Base-by-base conservation (phyloP, 92 coral and sea anemone species). In the Epizoanthus ramosus region DNA sequence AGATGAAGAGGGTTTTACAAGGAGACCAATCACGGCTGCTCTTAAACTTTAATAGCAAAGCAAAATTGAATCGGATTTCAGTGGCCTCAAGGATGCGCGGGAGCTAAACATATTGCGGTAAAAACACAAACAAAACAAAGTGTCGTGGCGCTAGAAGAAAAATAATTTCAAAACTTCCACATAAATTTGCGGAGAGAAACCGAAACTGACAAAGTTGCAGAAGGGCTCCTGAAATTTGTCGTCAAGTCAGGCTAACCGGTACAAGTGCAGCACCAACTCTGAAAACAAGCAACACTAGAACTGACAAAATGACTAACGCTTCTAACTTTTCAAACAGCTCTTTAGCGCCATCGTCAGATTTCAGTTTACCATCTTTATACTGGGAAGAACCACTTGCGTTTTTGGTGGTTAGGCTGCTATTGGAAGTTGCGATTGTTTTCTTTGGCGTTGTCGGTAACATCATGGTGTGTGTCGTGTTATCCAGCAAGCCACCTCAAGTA, bases 331-430 rank as follows among this genome's bases (percentile, higher is more conserved):
- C 82, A 77, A 61, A 77, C 35, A 61, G 45, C 71, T 77, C 82
- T 6, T 63, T 47, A 2, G 47, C 41, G 61, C 56, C 21, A 67
- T 33, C 72, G 3, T n/a, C 50, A 1, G 22, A 13, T 18, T 15
- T 5, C 3, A 37, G 43, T 37, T 63, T 41, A 19, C 39, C 82
- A n/a, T 13, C 41, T 3, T 37, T 37, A 3, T 63, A 60, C 15
- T 77, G 82, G 82, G 15, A 77, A 7, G 82, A 77, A 77, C 82
- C 82, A 35, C 58, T 77, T 22, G 71, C 58, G 45, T 31, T 63
- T 1, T 39, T 43, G 82, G 22, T 35, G 37, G 23, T 61, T 63
- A 68, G 82, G 12, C 43, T 77, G 56, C 17, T 77, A 23, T 61
- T 77, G n/a, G 82, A 61, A 57, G 82, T 77, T 43, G 53, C 71